Percentiles rank a stretch among this genome's conserved stretches.
Evolutionary conservation across 2,888 invertebrate species (phyloP).

Genomic region (Dynastes grantii): DNA sequence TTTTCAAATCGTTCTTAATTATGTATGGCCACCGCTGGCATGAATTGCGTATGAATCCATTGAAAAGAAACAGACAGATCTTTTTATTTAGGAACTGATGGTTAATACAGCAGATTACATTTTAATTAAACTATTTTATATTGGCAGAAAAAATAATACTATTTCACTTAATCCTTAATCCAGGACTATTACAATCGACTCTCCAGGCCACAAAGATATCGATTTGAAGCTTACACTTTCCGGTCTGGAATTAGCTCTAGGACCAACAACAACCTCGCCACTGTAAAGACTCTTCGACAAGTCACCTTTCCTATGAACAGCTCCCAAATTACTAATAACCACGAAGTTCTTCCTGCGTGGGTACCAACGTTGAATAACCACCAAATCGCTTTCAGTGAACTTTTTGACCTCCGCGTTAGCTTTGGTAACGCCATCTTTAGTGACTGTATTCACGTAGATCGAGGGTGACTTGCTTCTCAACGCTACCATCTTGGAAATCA

Average conservation of each 20-base stretch:
- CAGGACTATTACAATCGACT: constrained; percentile 77
- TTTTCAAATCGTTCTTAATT: too few relatives aligned
- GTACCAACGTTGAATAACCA: constrained; percentile 85
- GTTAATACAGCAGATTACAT: too few relatives aligned
- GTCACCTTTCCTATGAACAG: constrained; percentile 76
- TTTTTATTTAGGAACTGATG: too few relatives aligned
- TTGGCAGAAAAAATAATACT: too few relatives aligned
- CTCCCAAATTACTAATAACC: constrained; percentile 82
- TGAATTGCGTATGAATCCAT: too few relatives aligned
- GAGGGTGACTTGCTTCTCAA: constrained; percentile 79
- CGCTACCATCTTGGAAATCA: constrained; percentile 75
- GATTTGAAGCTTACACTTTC: constrained; percentile 73
- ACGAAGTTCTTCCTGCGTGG: constrained; percentile 85
- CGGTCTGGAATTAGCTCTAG: constrained; percentile 66
- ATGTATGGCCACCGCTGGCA: too few relatives aligned
- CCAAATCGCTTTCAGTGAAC: constrained; percentile 75
- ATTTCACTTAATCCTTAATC: constrained; percentile 69
- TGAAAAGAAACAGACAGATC: too few relatives aligned
- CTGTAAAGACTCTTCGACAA: constrained; percentile 85
- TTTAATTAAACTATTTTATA: too few relatives aligned
- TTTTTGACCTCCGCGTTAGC: constrained; percentile 80
- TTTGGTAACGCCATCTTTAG: constrained; percentile 76
- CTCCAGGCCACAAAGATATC: constrained; percentile 74
- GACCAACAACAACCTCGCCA: constrained; percentile 76
- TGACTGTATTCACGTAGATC: constrained; percentile 81